Conservation (phyloP, 1,140 invertebrate genomes). For the Meloidogyne floridensis region DNA sequence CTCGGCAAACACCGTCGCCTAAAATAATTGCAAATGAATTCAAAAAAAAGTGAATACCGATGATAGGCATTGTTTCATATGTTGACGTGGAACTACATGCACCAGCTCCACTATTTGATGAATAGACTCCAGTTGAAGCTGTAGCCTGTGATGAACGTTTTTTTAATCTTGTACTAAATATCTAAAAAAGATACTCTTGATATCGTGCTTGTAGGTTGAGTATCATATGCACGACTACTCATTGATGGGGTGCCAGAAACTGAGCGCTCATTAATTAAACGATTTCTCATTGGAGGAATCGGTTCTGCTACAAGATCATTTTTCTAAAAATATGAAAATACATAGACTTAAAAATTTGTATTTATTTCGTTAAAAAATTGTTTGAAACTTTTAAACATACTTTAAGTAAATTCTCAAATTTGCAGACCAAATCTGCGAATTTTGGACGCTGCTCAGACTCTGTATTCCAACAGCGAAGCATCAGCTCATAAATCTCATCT, state of each 20-base stretch:
- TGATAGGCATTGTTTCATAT: constrained; percentile 53
- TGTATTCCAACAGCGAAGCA: constrained; percentile 55
- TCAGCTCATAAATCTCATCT: constrained; percentile 49
- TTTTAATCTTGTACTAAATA: neutral
- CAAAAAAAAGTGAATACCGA: constrained; percentile 13
- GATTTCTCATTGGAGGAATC: constrained; percentile 39
- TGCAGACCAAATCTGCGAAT: constrained; percentile 43
- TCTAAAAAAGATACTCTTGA: constrained; percentile 32
- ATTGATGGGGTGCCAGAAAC: constrained; percentile 43
- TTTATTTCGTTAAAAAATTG: too few relatives aligned
- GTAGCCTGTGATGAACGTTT: constrained; percentile 13
- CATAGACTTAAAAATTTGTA: neutral
- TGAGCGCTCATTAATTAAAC: constrained; percentile 27
- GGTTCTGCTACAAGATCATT: constrained; percentile 42
- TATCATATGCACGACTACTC: constrained; percentile 29
- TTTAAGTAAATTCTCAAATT: constrained; percentile 30
- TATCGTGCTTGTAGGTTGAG: constrained; percentile 36
- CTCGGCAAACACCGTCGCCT: constrained; percentile 49
- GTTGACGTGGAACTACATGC: constrained; percentile 37
- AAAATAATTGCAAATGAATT: neutral
- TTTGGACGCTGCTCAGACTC: constrained; percentile 44
- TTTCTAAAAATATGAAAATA: constrained; percentile 10
- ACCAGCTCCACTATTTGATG: constrained; percentile 33
- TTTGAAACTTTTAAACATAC: constrained; percentile 16
- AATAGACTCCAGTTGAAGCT: constrained; percentile 33